Conservation (phyloP, 2,888 invertebrate genomes). For the Watsonalla cultraria region DNA sequence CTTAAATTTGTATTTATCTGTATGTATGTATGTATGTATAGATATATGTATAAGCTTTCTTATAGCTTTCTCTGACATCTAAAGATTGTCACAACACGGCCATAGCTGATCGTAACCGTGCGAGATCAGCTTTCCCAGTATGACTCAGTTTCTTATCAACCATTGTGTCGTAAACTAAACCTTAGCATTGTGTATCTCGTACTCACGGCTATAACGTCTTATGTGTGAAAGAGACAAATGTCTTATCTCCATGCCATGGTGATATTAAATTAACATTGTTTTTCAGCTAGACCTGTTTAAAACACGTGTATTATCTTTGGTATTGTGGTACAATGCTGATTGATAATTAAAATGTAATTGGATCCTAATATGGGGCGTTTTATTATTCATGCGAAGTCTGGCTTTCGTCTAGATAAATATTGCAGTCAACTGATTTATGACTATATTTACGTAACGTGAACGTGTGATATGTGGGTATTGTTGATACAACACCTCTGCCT, state of each 20-base stretch:
- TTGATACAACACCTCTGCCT: no score
- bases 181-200: background rate
- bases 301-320: background rate
- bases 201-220: background rate
- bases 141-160: constrained; percentile 32
- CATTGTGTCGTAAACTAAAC: constrained; percentile 18
- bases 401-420: background rate
- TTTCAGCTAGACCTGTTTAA: background rate
- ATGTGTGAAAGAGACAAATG: background rate
- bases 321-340: background rate
- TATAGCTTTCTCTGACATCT: constrained; percentile 7
- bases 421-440: no score
- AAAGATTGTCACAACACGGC: constrained; percentile 6
- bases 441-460: no score
- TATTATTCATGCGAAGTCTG: background rate
- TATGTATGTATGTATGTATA: no score
- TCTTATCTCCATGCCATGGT: background rate
- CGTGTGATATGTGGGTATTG: no score
- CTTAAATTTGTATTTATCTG: no score
- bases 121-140: constrained; percentile 28
- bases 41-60: background rate
- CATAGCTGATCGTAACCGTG: background rate
- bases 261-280: background rate
- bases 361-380: background rate
- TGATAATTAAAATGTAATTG: background rate